Base-by-base conservation (phyloP, 2,113 vertebrate species). In the Salvator merianae region DNA sequence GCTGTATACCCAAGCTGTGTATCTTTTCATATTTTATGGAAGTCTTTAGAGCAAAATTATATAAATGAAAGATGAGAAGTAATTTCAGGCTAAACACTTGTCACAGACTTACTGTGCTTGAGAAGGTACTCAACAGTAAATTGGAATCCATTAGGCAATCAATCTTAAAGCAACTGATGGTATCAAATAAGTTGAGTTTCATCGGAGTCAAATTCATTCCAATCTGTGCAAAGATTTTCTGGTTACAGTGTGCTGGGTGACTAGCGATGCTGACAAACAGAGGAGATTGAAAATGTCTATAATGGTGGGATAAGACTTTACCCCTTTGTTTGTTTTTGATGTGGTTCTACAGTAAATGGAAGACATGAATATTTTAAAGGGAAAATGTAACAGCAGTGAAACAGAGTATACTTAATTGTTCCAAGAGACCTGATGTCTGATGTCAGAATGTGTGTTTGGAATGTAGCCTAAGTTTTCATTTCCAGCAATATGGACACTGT, bases 301-400 rank as follows among this genome's bases (percentile, higher is more conserved):
- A 76, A 76, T 68, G 43, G 55, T 59, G 71, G 28, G 18, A 47
- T 40, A 66, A 81, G 62, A 53, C 47, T n/a, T 55, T 68, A 69
- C 13, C 38, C 82, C 26, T 20, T 72, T 73, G 10, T 32, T 75
- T 80, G 38, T 75, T 50, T 75, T 76, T 70, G 43, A 81, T 81
- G 63, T 69, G 22, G 72, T 32, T 73, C 62, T 43, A 81, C 78
- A 59, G 72, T 81, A 81, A 86, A 81, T 86, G 47, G 78, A 76
- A 76, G 50, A 62, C 79, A 86, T 86, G 43, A 86, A 81, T 81
- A 81, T 86, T 86, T 84, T 76, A 86, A 81, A 63, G 63, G 71
- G 28, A 26, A 76, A 76, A 69, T 81, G 63, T 69, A 85, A 34
- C 83, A 30, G 50, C 59, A 62, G 20, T 76, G 78, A 76, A 81